Evolutionary conservation across 2,797 vertebrate genomes (phyloP).

Genomic region (Coilia nasus): DNA sequence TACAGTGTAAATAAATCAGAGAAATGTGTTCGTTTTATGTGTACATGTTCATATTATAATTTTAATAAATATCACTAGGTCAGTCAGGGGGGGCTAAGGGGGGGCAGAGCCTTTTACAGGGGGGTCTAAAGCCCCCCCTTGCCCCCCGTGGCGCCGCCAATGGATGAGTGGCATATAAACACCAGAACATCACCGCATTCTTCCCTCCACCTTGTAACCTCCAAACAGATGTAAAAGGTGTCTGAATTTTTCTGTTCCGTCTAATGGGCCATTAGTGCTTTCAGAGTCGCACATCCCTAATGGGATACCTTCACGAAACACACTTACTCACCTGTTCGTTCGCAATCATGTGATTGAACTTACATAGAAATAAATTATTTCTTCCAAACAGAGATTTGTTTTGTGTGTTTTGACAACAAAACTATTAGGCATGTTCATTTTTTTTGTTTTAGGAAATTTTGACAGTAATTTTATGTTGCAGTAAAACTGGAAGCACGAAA

Average conservation of each 20-base stretch:
- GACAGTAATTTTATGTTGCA: not conserved
- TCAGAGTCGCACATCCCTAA: not conserved
- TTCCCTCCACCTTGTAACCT: not conserved
- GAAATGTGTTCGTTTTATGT: no score
- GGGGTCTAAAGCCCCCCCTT: no score
- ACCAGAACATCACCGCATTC: not conserved
- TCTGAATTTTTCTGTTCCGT: not conserved
- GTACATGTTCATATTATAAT: no score
- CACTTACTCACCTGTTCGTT: not conserved
- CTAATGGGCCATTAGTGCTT: not conserved
- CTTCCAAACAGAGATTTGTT: not conserved
- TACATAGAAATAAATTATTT: not conserved
- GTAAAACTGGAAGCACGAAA: not conserved
- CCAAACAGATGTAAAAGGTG: conserved; percentile 1
- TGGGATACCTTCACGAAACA: not conserved
- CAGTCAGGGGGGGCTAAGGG: no score
- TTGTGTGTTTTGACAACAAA: not conserved
- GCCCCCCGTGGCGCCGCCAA: no score
- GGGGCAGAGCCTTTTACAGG: no score
- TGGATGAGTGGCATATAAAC: not conserved
- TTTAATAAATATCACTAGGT: no score
- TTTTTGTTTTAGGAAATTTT: not conserved
- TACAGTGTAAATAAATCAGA: no score
- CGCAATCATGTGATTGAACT: not conserved
- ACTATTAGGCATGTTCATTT: not conserved